Evolutionary conservation across 1,140 invertebrate species (phyloP).

Genomic region (Panagrolaimus sp.): DNA sequence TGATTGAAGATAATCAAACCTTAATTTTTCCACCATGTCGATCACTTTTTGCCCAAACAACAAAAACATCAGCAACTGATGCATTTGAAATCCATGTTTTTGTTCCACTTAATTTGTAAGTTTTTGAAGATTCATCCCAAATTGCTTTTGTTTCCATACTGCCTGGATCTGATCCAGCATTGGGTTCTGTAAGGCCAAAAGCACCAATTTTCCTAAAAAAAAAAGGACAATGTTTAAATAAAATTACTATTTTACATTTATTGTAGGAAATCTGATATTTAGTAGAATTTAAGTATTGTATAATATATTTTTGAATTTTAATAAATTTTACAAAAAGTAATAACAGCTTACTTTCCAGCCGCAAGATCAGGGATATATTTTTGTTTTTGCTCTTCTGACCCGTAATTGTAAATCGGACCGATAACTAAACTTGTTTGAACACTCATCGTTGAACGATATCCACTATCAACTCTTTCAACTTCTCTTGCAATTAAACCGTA

Average conservation of each 20-base stretch:
- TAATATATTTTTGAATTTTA: too few relatives aligned
- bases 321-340: too few relatives aligned
- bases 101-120: conserved; percentile 60
- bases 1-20: too few relatives aligned
- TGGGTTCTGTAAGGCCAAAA: conserved; percentile 95
- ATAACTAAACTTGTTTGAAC: conserved; percentile 96
- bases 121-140: conserved; percentile 58
- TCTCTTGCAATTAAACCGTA: conserved; percentile 90
- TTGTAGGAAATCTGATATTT: too few relatives aligned
- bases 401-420: conserved; percentile 79
- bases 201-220: conserved; percentile 81
- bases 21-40: conserved; percentile 61
- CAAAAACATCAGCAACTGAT: conserved; percentile 82
- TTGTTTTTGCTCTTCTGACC: conserved; percentile 77
- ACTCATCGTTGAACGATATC: conserved; percentile 81
- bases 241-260: too few relatives aligned
- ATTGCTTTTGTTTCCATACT: conserved; percentile 61
- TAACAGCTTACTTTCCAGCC: too few relatives aligned
- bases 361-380: conserved; percentile 77
- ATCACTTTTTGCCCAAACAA: conserved; percentile 78
- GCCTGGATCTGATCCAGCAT: conserved; percentile 88
- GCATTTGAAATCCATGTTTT: conserved; percentile 79
- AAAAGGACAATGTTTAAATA: too few relatives aligned
- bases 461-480: conserved; percentile 70
- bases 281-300: too few relatives aligned